phyloP scores from a whole-genome alignment of 2,888 invertebrate genomes.

The Mechanitis mazaeus region DNA sequence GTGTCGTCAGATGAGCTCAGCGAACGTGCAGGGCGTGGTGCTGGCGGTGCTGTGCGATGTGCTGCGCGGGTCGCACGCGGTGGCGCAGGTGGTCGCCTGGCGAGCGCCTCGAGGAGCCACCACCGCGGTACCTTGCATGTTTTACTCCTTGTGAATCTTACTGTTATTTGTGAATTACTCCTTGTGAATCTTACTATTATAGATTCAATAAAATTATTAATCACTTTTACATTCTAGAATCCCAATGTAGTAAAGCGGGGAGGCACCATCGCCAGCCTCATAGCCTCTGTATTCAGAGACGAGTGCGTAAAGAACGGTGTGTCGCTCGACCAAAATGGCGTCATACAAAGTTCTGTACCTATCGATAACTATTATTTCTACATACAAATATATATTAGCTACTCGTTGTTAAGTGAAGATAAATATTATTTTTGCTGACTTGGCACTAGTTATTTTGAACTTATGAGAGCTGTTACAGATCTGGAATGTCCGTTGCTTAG shows the following conservation, averaged over 20 bases:
- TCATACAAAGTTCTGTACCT: constrained; percentile 46
- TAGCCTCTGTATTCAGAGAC: constrained; percentile 57
- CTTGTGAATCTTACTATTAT: neutral
- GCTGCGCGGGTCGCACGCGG: constrained; percentile 47
- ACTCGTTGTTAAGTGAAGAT: no score
- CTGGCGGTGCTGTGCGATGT: constrained; percentile 57
- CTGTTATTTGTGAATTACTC: neutral
- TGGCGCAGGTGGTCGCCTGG: constrained; percentile 60
- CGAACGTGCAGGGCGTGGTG: constrained; percentile 53
- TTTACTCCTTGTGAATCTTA: neutral
- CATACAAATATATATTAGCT: neutral
- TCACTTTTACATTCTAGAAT: constrained; percentile 33
- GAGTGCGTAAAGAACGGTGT: constrained; percentile 47
- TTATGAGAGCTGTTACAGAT: constrained; percentile 34
- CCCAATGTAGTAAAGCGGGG: constrained; percentile 53
- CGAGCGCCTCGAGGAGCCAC: constrained; percentile 48
- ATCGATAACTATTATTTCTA: neutral
- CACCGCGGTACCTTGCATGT: constrained; percentile 37
- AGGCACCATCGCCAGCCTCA: constrained; percentile 49
- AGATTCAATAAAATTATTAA: neutral
- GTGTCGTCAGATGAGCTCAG: constrained; percentile 43
- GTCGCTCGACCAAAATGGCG: constrained; percentile 40
- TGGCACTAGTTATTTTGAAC: no score
- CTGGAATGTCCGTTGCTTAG: constrained; percentile 39
- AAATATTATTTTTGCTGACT: no score